Evolutionary conservation across 2,113 vertebrate genomes (phyloP), one percentile per base, ranked within the genome.

Genomic region (Agelaius tricolor): DNA sequence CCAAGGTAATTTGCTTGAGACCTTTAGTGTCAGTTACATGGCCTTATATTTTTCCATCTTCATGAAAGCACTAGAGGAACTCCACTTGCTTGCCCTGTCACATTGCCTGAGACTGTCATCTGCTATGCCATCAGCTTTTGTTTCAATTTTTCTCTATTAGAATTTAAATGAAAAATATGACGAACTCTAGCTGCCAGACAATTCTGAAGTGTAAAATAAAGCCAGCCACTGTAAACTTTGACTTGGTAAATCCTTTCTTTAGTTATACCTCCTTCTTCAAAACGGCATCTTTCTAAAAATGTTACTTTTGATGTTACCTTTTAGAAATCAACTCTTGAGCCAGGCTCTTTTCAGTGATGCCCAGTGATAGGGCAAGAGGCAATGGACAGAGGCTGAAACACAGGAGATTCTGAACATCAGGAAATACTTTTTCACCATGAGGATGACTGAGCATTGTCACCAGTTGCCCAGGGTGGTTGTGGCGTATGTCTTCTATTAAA

Each of bases 401-500:
- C 4, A 21, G 18, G 19, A 52, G 9, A 7, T 41, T 8, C 14
- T 58, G n/a, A 66, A 22, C 4, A 27, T 46, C 33, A 35, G n/a
- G 39, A 57, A 66, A 35, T 3, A 41, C 18, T 54, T 61, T 24
- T 52, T n/a, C 13, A 11, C 15, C 58, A 17, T 58, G 20, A 20
- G 23, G 2, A 9, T 89, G 65, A 37, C 52, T 51, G 26, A 63
- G 31, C 20, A 18, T 17, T 80, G 69, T 16, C 52, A 46, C 6
- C 8, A 2, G 30, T 44, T 77, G 28, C 15, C 22, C 9, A 19
- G 41, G 3, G 26, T 2, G 0, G 19, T 27, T 74, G 15, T 69
- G 20, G 15, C 15, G 3, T 69, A 17, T 77, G 11, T 3, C 0
- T 35, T 61, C 14, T 23, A 10, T 0, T 33, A 9, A 47, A 41